These are phyloP conservation scores for Abrostola tripartita DNA, from an alignment of 2,888 invertebrate genomes.

Conservation along the genomic window DNA sequence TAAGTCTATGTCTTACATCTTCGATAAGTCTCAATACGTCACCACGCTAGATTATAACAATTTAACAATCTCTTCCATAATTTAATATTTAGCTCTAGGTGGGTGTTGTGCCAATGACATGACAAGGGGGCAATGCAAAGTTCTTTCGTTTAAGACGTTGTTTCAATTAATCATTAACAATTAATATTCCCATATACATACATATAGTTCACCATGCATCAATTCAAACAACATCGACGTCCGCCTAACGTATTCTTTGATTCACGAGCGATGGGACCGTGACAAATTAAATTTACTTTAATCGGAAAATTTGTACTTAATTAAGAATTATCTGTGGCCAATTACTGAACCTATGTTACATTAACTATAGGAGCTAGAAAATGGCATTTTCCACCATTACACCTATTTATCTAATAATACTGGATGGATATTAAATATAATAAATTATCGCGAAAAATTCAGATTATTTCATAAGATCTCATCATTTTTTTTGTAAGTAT, in stretches of 20 bases:
- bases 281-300: conserved; percentile 38
- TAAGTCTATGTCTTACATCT: conserved; percentile 36
- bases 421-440: conserved; percentile 86
- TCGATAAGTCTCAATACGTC: conserved; percentile 27
- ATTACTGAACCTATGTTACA: conserved; percentile 75
- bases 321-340: conserved; percentile 68
- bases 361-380: conserved; percentile 81
- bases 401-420: conserved; percentile 87
- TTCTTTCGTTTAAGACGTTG: conserved; percentile 26
- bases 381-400: conserved; percentile 73
- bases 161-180: conserved; percentile 38
- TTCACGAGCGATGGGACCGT: conserved; percentile 67
- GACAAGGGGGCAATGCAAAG: conserved; percentile 49
- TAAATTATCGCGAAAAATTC: conserved; percentile 85
- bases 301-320: conserved; percentile 61
- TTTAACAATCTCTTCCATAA: conserved; percentile 44
- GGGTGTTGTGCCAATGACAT: conserved; percentile 34
- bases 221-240: conserved; percentile 32
- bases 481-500: conserved; percentile 82
- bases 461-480: conserved; percentile 85
- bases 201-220: conserved; percentile 15
- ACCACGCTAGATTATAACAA: conserved; percentile 40
- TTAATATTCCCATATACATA: conserved; percentile 28
- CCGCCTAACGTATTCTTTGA: conserved; percentile 20
- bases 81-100: conserved; percentile 39